Base-by-base conservation (phyloP, 2,888 invertebrate genomes). In the Xylophagus ater region DNA sequence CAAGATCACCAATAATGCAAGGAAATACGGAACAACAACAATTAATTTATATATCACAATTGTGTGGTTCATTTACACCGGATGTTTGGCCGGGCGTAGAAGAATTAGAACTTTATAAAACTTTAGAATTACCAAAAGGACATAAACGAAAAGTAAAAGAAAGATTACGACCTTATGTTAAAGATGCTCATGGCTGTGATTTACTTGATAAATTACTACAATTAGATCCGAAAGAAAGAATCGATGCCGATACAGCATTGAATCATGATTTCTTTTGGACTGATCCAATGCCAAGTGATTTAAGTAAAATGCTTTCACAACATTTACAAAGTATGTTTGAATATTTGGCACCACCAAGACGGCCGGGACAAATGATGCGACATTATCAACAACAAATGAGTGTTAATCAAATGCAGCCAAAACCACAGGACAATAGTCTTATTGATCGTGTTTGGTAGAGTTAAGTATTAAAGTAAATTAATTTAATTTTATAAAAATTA, bases 221-320 rank as follows among this genome's bases (percentile, higher is more conserved):
- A 7, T 65, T 98, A 34, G 94, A 98, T 65, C 98, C 98, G 0
- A 75, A 81, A 2, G 89, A 89, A 60, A 68, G 92, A 31, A 73
- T 74, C 40, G 90, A 94, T 58, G 82, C 92, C 0, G 94, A 97
- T 59, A 82, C 85, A 0, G 93, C 96, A 0, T 62, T 98, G 2
- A 92, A 94, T 67, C 96, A 98, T 58, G 92, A 94, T 59, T 98
- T 97, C 69, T 98, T 98, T 69, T 98, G 93, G 92, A 86, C 85
- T 4, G 92, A 94, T 60, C 97, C 98, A 0, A 85, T 92, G 84
- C 94, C 96, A 0, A 81, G 83, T 55, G 89, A 89, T 57, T 68
- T 90, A 23, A 83, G 78, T 37, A 85, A 85, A 67, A 93, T 93
- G 92, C 66, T 96, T 47, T 88, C 87, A 0, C 87, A 88, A 53